Base-by-base conservation (phyloP, 1,140 invertebrate species). In the Caenorhabditis briggsae region DNA sequence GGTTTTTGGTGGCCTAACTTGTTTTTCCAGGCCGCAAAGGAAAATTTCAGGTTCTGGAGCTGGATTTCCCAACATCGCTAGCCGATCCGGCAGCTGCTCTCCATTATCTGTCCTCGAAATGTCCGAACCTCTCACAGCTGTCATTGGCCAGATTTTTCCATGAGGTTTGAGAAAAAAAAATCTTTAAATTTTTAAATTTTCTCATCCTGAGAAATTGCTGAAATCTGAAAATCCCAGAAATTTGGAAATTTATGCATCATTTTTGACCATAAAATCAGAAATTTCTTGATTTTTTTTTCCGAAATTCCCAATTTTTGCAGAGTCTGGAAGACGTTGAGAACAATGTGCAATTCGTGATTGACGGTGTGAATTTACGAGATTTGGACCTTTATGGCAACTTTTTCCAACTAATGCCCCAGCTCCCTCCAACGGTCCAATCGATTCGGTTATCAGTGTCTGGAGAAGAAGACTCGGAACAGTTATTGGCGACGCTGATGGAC, bases 301-400 rank as follows among this genome's bases (percentile, higher is more conserved):
- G 33, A 33, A 33, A 33, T 33, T 33, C 33, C 33, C 33, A 55
- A 20, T 25, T 43, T 6, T 43, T 83, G n/a, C 18, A 83, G 53
- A 61, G 20, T 16, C 82, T 58, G 2, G 53, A 58, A 46, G 58
- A 83, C 58, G 55, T 78, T 2, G 70, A 78, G 23, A 78, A 78
- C 70, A 78, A 78, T 78, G 70, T 78, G 0, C 70, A 78, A n/a
- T 78, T 78, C 23, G 46, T 78, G 43, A 78, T 78, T 58, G 91
- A 91, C 78, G 91, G 91, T 11, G 74, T 25, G 16, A 86, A 86
- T 14, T 70, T 92, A 2, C 59, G 82, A 20, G 89, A 92, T 18
- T 78, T 92, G n/a, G 91, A 92, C 84, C 82, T 92, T 12, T 92
- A 91, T 78, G 90, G 91, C 46, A 92, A 92, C 56, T 92, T 90